Conservation (phyloP, 2,888 invertebrate genomes). For the Latheticus oryzae region DNA sequence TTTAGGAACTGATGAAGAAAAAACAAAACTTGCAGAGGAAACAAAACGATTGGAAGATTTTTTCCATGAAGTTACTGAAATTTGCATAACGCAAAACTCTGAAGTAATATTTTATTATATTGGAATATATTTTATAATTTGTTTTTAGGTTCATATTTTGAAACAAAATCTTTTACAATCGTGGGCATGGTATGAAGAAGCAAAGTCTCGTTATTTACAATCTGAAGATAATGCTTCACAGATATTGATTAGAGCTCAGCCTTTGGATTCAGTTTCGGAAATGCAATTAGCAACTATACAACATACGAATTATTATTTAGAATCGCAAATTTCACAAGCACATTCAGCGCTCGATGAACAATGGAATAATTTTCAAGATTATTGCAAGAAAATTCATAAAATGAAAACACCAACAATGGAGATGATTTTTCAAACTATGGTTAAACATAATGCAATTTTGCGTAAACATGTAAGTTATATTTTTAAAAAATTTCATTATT, state of each 20-base stretch:
- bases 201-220: constrained; percentile 66
- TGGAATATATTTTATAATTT: constrained; percentile 2
- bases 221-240: constrained; percentile 59
- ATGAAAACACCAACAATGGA: constrained; percentile 80
- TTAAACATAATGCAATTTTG: constrained; percentile 78
- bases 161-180: constrained; percentile 69
- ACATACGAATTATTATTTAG: constrained; percentile 77
- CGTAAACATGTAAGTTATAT: constrained; percentile 65
- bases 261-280: constrained; percentile 75
- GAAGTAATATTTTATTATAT: constrained; percentile 67
- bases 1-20: constrained; percentile 72
- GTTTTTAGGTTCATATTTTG: constrained; percentile 61
- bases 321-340: constrained; percentile 79
- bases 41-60: constrained; percentile 71
- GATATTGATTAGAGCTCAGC: constrained; percentile 61
- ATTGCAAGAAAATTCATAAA: constrained; percentile 64
- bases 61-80: constrained; percentile 72
- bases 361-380: constrained; percentile 76
- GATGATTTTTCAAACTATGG: constrained; percentile 82
- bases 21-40: constrained; percentile 67
- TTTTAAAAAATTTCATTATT: too few species aligned
- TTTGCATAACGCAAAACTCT: constrained; percentile 69
- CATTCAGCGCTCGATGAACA: constrained; percentile 79
- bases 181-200: constrained; percentile 71
- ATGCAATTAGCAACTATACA: constrained; percentile 78